Evolutionary conservation across 2,113 vertebrate genomes (phyloP).

Genomic region (Eonycteris spelaea): DNA sequence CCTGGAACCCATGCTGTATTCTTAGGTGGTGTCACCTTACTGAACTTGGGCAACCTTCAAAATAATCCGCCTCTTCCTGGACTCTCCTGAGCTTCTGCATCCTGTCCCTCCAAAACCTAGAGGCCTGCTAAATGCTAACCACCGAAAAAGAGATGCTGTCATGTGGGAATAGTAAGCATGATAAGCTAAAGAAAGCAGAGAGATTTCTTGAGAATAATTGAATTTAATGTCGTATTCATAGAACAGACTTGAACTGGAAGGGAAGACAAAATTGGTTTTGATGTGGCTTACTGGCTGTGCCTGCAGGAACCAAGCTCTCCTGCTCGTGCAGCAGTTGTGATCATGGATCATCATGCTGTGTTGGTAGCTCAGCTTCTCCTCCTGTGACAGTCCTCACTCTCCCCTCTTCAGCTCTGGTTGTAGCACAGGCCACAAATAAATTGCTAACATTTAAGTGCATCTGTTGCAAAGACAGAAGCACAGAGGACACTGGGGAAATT

Average conservation of each 20-base stretch:
- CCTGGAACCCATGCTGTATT: conserved; percentile 18
- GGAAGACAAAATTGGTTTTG: background rate
- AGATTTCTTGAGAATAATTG: background rate
- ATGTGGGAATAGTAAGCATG: background rate
- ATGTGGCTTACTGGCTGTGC: conserved; percentile 41
- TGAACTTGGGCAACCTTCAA: conserved; percentile 32
- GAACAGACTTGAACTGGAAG: conserved; percentile 7
- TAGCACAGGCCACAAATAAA: conserved; percentile 71
- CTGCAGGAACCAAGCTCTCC: background rate
- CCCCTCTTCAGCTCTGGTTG: conserved; percentile 63
- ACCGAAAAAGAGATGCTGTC: background rate
- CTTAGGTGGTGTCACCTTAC: conserved; percentile 56
- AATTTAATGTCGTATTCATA: conserved; percentile 29
- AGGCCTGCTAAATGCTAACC: background rate
- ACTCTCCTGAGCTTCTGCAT: background rate
- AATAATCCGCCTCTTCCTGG: conserved; percentile 3
- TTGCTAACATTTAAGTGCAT: conserved; percentile 78
- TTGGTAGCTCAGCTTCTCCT: background rate
- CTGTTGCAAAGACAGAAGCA: conserved; percentile 77
- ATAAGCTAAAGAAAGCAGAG: conserved; percentile 42
- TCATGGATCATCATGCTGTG: conserved; percentile 7
- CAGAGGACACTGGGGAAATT: conserved; percentile 70
- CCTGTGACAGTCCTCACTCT: background rate
- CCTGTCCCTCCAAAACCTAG: background rate
- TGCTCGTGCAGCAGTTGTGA: background rate